phyloP scores from a whole-genome alignment of 2,888 invertebrate species.

The Autographa gamma region DNA sequence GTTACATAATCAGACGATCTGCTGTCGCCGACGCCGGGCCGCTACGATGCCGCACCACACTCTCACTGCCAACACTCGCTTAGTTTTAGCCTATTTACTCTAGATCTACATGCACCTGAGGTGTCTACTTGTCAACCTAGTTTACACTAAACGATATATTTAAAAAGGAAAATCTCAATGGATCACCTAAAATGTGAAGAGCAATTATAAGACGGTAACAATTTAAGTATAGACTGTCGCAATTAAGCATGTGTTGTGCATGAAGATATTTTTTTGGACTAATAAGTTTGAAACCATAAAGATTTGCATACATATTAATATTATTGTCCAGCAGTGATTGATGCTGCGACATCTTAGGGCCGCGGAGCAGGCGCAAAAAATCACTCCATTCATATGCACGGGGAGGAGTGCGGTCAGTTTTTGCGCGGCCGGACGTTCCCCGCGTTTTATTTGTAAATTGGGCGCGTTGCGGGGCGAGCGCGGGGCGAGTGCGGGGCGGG shows the following conservation, averaged over 20 bases:
- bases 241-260: no score
- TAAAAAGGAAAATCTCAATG: no score
- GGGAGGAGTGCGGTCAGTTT: conserved; percentile 81
- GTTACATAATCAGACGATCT: conserved; percentile 76
- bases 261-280: no score
- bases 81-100: no score
- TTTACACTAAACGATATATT: no score
- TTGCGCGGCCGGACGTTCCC: conserved; percentile 85
- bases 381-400: conserved; percentile 85
- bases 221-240: no score
- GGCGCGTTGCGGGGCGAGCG: conserved; percentile 62
- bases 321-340: conserved; percentile 57
- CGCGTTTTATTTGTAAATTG: conserved; percentile 88
- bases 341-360: conserved; percentile 73
- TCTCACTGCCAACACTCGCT: neutral
- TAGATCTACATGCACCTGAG: no score
- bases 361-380: conserved; percentile 74
- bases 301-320: neutral
- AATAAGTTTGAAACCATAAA: no score
- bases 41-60: conserved; percentile 59
- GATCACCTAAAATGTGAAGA: no score
- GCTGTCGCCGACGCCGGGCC: conserved; percentile 59
- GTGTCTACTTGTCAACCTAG: no score
- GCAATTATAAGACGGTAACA: no score
- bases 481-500: conserved; percentile 45